These are phyloP conservation scores for Caenorhabditis sp. DNA, from an alignment of 2,888 invertebrate species.

Conservation along the genomic window DNA sequence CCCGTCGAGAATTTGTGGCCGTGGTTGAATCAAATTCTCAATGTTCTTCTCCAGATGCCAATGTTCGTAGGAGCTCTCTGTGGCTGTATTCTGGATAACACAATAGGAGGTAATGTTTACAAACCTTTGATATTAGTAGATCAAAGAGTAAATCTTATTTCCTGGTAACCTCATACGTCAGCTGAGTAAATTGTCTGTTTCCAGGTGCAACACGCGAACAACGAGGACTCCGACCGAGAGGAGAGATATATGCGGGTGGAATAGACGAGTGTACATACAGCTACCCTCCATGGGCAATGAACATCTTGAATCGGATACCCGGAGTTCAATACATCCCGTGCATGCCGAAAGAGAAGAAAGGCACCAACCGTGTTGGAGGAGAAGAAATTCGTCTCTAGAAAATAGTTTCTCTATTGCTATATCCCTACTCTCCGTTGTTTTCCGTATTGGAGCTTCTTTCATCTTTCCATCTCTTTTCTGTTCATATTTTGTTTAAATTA, in stretches of 20 bases:
- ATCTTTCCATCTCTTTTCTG: neutral
- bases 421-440: neutral
- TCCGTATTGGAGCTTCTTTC: neutral
- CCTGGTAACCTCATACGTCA: neutral
- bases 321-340: conserved; percentile 74
- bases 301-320: conserved; percentile 74
- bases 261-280: conserved; percentile 73
- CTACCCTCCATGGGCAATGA: conserved; percentile 74
- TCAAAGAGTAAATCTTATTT: neutral
- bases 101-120: conserved; percentile 74
- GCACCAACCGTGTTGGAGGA: conserved; percentile 59
- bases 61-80: conserved; percentile 83
- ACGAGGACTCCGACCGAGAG: conserved; percentile 78
- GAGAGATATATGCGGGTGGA: conserved; percentile 73
- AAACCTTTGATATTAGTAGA: neutral
- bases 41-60: conserved; percentile 78
- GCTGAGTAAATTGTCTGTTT: conserved; percentile 27
- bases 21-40: conserved; percentile 72
- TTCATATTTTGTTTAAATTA: conserved; percentile 1
- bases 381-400: conserved; percentile 63
- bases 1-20: conserved; percentile 65
- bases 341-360: conserved; percentile 75
- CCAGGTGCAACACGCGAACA: conserved; percentile 80
- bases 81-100: conserved; percentile 81
- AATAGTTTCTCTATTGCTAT: neutral